A percentile compares a stretch with the other conserved stretches of the same genome.
Evolutionary conservation across 2,888 invertebrate genomes (phyloP).

Genomic region (Eledona agricola): DNA sequence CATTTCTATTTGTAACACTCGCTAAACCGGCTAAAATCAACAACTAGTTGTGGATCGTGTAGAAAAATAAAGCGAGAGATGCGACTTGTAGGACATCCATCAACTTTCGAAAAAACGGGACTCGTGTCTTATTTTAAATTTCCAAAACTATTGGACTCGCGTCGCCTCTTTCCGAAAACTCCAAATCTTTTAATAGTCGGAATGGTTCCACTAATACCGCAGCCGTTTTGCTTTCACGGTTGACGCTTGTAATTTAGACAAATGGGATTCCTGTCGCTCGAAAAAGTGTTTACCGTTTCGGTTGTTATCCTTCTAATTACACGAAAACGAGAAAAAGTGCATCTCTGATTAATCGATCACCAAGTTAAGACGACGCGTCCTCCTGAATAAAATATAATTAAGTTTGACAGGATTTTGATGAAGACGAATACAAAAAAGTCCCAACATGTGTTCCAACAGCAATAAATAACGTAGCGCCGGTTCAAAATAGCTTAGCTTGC

Average conservation of each 20-base stretch:
- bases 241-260: conserved; percentile 53
- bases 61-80: not conserved
- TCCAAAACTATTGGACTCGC: too few species aligned
- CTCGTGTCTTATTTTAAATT: too few species aligned
- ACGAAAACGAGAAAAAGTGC: not conserved
- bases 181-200: conserved; percentile 31
- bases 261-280: conserved; percentile 49
- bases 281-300: conserved; percentile 32
- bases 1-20: too few species aligned
- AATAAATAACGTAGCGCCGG: conserved; percentile 49
- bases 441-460: conserved; percentile 42
- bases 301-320: conserved; percentile 22
- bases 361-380: not conserved
- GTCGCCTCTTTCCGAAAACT: conserved; percentile 1
- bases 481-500: conserved; percentile 43
- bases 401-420: conserved; percentile 1
- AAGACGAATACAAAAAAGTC: conserved; percentile 33
- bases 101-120: too few species aligned
- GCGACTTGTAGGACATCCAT: conserved; percentile 3
- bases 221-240: conserved; percentile 25
- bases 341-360: conserved; percentile 5
- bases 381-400: conserved; percentile 1
- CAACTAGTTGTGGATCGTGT: too few species aligned
- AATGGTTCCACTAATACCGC: conserved; percentile 17
- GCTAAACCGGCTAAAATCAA: too few species aligned